Evolutionary conservation across 2,888 invertebrate genomes (phyloP).

Genomic region (Eilema depressum): DNA sequence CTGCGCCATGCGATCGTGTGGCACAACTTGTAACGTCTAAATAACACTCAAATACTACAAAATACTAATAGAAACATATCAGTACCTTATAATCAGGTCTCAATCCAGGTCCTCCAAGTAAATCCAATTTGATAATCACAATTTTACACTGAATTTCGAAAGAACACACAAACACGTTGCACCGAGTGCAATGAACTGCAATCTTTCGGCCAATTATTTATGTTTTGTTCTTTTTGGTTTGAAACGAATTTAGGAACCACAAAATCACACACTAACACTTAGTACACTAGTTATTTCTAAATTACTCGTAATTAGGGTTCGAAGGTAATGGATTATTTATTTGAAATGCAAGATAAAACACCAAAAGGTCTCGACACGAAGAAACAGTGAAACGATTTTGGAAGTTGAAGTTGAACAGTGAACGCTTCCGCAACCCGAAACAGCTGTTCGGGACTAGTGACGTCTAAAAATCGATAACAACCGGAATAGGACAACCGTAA

Average conservation of each 20-base stretch:
- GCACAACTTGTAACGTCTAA: constrained; percentile 44
- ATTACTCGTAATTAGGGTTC: neutral
- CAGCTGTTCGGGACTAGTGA: constrained; percentile 79
- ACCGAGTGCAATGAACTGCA: constrained; percentile 47
- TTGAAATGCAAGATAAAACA: constrained; percentile 18
- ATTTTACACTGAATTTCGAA: constrained; percentile 62
- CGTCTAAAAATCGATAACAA: constrained; percentile 79
- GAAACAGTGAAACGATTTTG: constrained; percentile 23
- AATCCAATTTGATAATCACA: constrained; percentile 73
- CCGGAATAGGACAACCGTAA: constrained; percentile 65
- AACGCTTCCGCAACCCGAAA: constrained; percentile 71
- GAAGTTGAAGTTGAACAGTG: constrained; percentile 41
- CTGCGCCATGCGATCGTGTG: constrained; percentile 21
- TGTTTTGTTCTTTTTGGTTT: constrained; percentile 28
- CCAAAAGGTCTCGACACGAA: constrained; percentile 26
- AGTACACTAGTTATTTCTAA: constrained; percentile 1
- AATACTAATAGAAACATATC: constrained; percentile 39
- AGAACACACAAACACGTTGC: constrained; percentile 54
- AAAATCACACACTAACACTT: constrained; percentile 25
- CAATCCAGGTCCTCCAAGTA: constrained; percentile 69
- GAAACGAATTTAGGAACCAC: constrained; percentile 29
- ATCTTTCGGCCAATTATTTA: constrained; percentile 27
- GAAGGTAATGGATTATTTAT: constrained; percentile 22
- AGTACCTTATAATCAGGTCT: constrained; percentile 73
- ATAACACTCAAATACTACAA: constrained; percentile 27